Evolutionary conservation across 2,797 vertebrate genomes (phyloP).

Genomic region (Takifugu ocellatus): DNA sequence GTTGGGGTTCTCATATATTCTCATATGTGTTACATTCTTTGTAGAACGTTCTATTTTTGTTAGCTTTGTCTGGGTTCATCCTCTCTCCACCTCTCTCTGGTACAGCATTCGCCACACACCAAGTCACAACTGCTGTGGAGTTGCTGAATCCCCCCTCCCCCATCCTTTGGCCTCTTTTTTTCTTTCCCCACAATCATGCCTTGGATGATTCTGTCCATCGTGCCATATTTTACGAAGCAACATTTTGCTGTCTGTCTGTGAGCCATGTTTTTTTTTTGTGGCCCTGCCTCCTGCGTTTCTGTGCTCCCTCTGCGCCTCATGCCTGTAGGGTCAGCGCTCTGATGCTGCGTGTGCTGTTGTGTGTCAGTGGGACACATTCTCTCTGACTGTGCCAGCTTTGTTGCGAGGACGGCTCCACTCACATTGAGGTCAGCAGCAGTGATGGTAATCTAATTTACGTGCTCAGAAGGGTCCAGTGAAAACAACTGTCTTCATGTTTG

Average conservation of each 20-base stretch:
- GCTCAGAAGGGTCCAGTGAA: conserved; percentile 29
- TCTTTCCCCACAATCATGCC: background rate
- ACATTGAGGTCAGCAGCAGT: conserved; percentile 63
- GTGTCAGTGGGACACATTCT: conserved; percentile 70
- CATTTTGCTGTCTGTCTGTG: conserved; percentile 15
- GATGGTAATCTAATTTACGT: conserved; percentile 65
- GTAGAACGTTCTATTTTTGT: background rate
- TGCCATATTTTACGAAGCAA: conserved; percentile 25
- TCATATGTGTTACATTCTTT: too few relatives aligned
- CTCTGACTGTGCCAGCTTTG: conserved; percentile 46
- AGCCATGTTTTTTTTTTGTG: conserved; percentile 10
- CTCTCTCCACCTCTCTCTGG: conserved; percentile 11
- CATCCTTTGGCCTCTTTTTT: conserved; percentile 51
- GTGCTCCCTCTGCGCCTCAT: conserved; percentile 26
- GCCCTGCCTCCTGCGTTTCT: conserved; percentile 31
- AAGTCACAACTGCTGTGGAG: conserved; percentile 12
- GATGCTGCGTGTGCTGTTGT: conserved; percentile 59
- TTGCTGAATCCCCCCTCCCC: conserved; percentile 40
- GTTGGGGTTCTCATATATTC: too few relatives aligned
- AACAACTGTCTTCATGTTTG: conserved; percentile 38
- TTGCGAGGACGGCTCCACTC: conserved; percentile 44
- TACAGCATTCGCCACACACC: conserved; percentile 9
- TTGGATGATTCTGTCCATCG: conserved; percentile 23
- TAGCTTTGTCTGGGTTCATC: conserved; percentile 1
- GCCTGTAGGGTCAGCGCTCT: conserved; percentile 58